Percentiles rank a stretch among this genome's conserved stretches.
Evolutionary conservation across 2,113 vertebrate genomes (phyloP).

Genomic region (Dryoscopus gambensis): DNA sequence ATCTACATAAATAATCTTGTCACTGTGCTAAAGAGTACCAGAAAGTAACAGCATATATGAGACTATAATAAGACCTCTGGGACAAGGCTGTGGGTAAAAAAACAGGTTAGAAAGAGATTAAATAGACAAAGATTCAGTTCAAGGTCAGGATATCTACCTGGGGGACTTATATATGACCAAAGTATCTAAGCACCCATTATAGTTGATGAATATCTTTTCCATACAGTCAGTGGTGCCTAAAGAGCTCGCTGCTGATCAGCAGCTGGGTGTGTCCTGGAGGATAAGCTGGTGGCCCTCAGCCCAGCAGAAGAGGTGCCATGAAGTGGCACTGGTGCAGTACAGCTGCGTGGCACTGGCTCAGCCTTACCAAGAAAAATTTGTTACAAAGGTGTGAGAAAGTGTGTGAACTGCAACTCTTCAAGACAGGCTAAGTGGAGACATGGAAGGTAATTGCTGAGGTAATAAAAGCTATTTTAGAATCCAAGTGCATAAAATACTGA

Average conservation of each 20-base stretch:
- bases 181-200: neutral
- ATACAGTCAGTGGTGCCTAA: neutral
- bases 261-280: neutral
- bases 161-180: neutral
- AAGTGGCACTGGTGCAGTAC: neutral
- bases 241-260: neutral
- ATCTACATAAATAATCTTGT: neutral
- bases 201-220: neutral
- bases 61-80: neutral
- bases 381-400: neutral
- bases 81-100: neutral
- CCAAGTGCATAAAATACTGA: neutral
- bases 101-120: neutral
- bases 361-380: neutral
- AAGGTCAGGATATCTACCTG: neutral
- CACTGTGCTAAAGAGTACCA: neutral
- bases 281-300: neutral
- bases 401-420: neutral
- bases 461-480: neutral
- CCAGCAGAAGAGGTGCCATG: fast-evolving
- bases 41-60: neutral
- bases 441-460: neutral
- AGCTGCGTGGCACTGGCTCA: neutral
- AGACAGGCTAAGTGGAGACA: neutral
- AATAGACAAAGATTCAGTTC: neutral